Evolutionary conservation across 2,797 vertebrate genomes (phyloP).

Genomic region (Phyllotis vaccarum): DNA sequence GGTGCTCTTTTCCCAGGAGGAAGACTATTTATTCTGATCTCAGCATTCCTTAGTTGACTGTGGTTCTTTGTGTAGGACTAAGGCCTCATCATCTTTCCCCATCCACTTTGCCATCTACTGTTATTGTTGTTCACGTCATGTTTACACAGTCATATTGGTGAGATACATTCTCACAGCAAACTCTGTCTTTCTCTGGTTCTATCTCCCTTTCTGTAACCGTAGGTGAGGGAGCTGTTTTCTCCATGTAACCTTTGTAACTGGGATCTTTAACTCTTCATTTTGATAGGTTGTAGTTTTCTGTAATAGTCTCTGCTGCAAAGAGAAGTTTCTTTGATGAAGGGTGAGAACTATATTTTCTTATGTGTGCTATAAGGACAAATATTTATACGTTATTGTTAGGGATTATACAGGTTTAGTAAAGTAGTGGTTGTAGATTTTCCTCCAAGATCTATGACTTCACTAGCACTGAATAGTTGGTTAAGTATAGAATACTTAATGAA

Average conservation of each 20-base stretch:
- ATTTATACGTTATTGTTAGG: background rate
- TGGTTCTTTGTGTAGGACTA: background rate
- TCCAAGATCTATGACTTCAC: background rate
- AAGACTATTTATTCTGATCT: background rate
- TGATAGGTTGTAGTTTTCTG: background rate
- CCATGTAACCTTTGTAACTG: background rate
- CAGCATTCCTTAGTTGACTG: background rate
- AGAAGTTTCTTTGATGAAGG: background rate
- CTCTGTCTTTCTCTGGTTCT: too few species aligned
- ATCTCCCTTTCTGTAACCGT: background rate
- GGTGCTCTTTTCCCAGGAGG: background rate
- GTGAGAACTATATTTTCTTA: background rate
- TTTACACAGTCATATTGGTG: background rate
- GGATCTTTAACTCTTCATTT: background rate
- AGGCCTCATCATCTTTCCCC: background rate
- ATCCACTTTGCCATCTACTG: background rate
- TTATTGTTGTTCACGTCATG: background rate
- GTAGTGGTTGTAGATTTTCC: background rate
- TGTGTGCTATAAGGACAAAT: background rate
- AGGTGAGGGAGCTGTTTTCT: background rate
- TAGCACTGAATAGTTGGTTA: background rate
- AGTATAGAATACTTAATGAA: background rate
- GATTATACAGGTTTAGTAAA: background rate
- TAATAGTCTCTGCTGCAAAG: background rate
- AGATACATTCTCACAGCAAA: too few species aligned